Evolutionary conservation across 2,113 vertebrate species (phyloP), one percentile per base, ranked within the genome.

Genomic region (Callorhinus ursinus): DNA sequence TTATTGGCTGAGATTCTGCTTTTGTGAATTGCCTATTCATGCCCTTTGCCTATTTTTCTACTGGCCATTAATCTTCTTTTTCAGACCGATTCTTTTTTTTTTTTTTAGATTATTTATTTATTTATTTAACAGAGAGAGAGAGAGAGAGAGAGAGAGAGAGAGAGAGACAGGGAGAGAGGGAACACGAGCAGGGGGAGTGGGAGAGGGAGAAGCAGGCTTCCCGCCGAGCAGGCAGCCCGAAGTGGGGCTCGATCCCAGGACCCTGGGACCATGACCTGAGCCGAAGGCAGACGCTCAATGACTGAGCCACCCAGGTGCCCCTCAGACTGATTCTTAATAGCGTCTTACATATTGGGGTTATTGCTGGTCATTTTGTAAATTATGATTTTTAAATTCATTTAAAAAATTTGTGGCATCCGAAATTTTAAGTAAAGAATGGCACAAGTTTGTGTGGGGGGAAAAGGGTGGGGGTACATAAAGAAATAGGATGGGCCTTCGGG

Each of bases 321-420:
- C 46, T 67, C 28, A 83, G 59, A 77, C 28, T 28, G 15, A 84
- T 65, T 90, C 1, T 21, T 65, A 59, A 57, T 24, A 77, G 4
- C 0, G 2, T 71, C 10, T 90, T 22, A 4, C 33, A 65, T 80
- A 46, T 28, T 90, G 51, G 53, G 11, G 33, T 5, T 96, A 33
- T 51, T 42, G 12, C 11, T 76, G 42, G 16, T 85, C 24, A 92
- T 80, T 91, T 93, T 89, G 4, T 9, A 55, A 76, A 74, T 63
- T 95, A 13, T 61, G 11, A 55, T 93, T 95, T 95, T 86, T 26
- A 77, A 80, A 86, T 83, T 91, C 39, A 46, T 55, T 80, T 84
- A 31, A 7, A n/a, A 42, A 76, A 72, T 88, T 88, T 28, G 55
- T 18, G 33, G 4, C n/a, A 83, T 51, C 18, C 49, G 95, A 67